Base-by-base conservation (phyloP, 2,113 vertebrate species). In the Dipodomys stephensi region DNA sequence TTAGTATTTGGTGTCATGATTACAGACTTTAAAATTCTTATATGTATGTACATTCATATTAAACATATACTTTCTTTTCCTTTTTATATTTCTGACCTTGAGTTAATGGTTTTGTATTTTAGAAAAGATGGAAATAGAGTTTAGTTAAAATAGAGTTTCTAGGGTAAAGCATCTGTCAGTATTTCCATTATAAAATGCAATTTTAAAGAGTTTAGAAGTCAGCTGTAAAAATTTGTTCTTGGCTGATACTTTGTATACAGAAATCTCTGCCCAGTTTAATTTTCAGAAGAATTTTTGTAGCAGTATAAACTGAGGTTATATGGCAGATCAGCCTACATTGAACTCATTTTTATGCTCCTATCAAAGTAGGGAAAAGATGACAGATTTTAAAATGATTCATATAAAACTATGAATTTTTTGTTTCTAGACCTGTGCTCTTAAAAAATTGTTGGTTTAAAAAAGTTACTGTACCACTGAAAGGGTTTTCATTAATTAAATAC, bases 181-280 rank as follows among this genome's bases (percentile, higher is more conserved):
- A 62, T 98, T 98, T 98, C 98, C 97, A 97, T 96, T 97, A 96
- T 98, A 97, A 97, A 98, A 97, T 91, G 87, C 82, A 97, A 93
- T 94, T 96, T 94, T 93, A 96, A 95, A 84, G 88, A 91, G 90
- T 96, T 98, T 97, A 97, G 95, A 98, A 97, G 94, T 96, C 77
- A 95, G 91, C 95, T 97, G 91, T 98, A 98, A 98, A 98, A 98
- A 97, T 96, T 96, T 97, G 90, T 96, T 97, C 96, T 98, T 98
- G 97, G 97, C 95, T 93, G 90, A 96, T 92, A 96, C 87, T 87
- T 96, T 97, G 96, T 98, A 96, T 97, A 97, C 96, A 97, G 67
- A 97, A 88, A 95, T 97, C 96, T 96, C 95, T 93, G 60, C 88
- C 98, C 6, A 65, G 86, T 82, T 72, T 92, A 93, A 88, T 89